Base-by-base conservation (phyloP, 2,113 vertebrate species). In the Onychostruthus taczanowskii region DNA sequence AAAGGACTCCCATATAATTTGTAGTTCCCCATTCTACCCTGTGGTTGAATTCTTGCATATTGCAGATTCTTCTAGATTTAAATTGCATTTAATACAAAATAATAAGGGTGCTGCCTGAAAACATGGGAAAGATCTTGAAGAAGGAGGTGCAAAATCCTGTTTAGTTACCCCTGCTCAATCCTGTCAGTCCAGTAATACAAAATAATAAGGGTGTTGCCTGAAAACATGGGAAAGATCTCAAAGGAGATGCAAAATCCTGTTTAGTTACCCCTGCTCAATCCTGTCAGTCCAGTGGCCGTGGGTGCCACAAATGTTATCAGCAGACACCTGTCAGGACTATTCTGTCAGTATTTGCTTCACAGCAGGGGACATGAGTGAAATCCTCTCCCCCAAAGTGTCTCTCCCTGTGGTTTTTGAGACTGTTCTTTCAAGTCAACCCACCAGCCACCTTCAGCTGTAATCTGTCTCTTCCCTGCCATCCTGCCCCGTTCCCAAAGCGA, bases 391-490 rank as follows among this genome's bases (percentile, higher is more conserved):
- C 0, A 0, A 33, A 77, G 59, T 22, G 46, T 68, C n/a, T 78
- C 37, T 89, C 61, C 30, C 26, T 49, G 13, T 27, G 83, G 6
- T 64, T 88, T 90, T 73, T 62, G 59, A 84, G 55, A 46, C 77
- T 61, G 5, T 79, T 84, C 64, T 73, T 82, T 84, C 75, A 43
- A 44, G 39, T 55, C 76, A 44, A 12, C 31, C 30, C 82, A 85
- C 77, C 73, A 64, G 50, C 78, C 76, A 94, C 80, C 95, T 94
- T 95, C 78, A 58, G 59, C 55, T 74, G 58, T 62, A 49, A 61
- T 75, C 55, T 87, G 26, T 86, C 86, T 89, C 87, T 78, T 84
- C 63, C 75, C 88, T 7, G 41, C 39, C 33, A 73, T 55, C 94
- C 87, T 49, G 53, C 63, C 68, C 74, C 6, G 5, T 83, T 87